Evolutionary conservation across 2,888 invertebrate genomes (phyloP), one percentile per base, ranked within the genome.

Genomic region (Lasioglossum lativentre): DNA sequence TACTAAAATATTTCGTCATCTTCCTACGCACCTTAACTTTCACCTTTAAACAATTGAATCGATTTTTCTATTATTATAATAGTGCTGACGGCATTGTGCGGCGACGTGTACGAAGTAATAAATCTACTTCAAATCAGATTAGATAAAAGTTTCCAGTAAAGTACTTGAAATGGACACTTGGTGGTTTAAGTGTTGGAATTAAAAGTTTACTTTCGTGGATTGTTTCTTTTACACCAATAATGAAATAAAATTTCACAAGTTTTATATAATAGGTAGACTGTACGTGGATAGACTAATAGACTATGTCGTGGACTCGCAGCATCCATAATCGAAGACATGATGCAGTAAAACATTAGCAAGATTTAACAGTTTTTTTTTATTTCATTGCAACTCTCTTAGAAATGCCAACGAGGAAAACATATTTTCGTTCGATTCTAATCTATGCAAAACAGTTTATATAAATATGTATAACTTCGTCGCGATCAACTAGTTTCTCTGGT

Each of bases 51-150:
- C 40, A 6, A 23, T 40, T n/a, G 10, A 40, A 70, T 70, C 70
- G 70, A 70, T 70, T 70, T 1, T n/a, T 38, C 70, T 70, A 70
- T 70, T 70, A 40, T 70, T 70, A 70, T 14, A 40, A 40, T 70
- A 40, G 40, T 70, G 70, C 38, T 38, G 23, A 40, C 40, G n/a
- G n/a, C 40, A 38, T 70, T 5, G n/a, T 30, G 4, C 27, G 30
- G 12, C 3, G 16, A 19, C 34, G 34, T 34, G 19, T 38, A 19
- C 34, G 19, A 38, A 34, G 19, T 23, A 23, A 30, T 66, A 4
- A 34, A 34, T 66, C 6, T 66, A 34, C 23, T 23, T 30, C 3
- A 4, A 66, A 66, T 34, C 34, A 66, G 66, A 66, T 30, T 66
- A 34, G 34, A 23, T 23, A 66, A 19, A 66, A 34, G 27, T 34